Base-by-base conservation (phyloP, 2,888 invertebrate species). In the Axea sp. region DNA sequence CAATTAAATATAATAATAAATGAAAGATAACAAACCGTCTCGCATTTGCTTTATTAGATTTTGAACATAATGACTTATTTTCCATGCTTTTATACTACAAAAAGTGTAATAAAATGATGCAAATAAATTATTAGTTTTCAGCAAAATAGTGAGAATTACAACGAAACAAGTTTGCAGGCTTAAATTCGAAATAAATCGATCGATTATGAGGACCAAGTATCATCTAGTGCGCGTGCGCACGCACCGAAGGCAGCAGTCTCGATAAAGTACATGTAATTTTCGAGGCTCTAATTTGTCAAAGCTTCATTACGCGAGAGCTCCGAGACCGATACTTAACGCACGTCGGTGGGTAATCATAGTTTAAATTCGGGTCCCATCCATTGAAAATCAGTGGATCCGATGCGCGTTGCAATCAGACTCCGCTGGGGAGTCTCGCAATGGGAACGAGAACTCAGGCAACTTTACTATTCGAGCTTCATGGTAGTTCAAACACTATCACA, bases 351-450 rank as follows among this genome's bases (percentile, higher is more conserved):
- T 84, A 87, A 87, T 87, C 86, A 87, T 87, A 86, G 87, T 87
- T 87, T 87, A 87, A 87, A 87, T 86, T 86, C 84, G 86, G 82
- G 81, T 86, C 81, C 83, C 84, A 84, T 83, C 86, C 84, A 87
- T 87, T 87, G 87, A 86, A 87, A 87, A 87, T 87, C 87, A 87
- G 86, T 83, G 84, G 85, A 83, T 84, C 81, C 82, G 81, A 83
- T 82, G 81, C 80, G 84, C 80, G 82, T 84, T 80, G 82, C 86
- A 84, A 85, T 84, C 85, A 83, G 83, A 82, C 82, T 84, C 81
- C 73, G 59, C 65, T 41, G 49, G 73, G 77, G 75, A 75, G 77
- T 51, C 35, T 17, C 39, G 39, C 28, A 59, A 65, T 30, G 60
- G 64, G 71, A 74, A 75, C 49, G 75, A 59, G 65, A 47, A 49